Evolutionary conservation across 1,140 invertebrate species (phyloP).

Genomic region (Sycophila sp.): DNA sequence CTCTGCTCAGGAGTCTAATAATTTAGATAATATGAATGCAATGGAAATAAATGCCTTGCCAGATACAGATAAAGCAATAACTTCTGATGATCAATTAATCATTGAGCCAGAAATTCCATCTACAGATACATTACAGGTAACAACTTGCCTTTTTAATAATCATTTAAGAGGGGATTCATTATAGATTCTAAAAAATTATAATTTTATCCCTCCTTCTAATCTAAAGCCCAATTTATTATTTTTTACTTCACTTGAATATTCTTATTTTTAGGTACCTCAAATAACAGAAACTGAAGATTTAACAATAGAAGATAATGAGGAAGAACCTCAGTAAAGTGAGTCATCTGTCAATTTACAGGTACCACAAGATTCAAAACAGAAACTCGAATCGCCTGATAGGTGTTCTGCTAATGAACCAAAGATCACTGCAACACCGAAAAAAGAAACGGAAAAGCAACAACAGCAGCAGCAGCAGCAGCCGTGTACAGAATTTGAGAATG

Average conservation of each 20-base stretch:
- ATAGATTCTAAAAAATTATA: too few species aligned
- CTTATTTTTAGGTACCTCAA: too few species aligned
- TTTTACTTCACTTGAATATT: too few species aligned
- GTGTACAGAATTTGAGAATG: slow-evolving; percentile 55
- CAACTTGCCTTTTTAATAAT: background rate
- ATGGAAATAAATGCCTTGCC: background rate
- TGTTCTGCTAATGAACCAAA: slow-evolving; percentile 39
- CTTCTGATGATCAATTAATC: background rate
- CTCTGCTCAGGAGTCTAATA: background rate
- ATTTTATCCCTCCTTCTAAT: too few species aligned
- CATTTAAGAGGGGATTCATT: background rate
- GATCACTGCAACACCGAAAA: slow-evolving; percentile 46
- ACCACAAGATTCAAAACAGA: slow-evolving; percentile 52
- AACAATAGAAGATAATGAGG: too few species aligned
- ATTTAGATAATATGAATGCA: background rate
- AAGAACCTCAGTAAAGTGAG: slow-evolving; percentile 45
- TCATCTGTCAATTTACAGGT: slow-evolving; percentile 53
- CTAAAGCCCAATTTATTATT: too few species aligned
- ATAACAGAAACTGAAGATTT: too few species aligned
- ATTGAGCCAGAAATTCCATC: background rate
- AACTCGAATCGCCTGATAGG: slow-evolving; percentile 52
- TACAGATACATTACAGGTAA: slow-evolving; percentile 14
- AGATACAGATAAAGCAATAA: background rate
- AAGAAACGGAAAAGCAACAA: slow-evolving; percentile 18
- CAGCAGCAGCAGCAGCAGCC: too few species aligned